Percentiles rank a stretch among this genome's conserved stretches.
These are phyloP conservation scores for Procavia capensis DNA, from an alignment of 2,113 vertebrate genomes.

Conservation along the genomic window DNA sequence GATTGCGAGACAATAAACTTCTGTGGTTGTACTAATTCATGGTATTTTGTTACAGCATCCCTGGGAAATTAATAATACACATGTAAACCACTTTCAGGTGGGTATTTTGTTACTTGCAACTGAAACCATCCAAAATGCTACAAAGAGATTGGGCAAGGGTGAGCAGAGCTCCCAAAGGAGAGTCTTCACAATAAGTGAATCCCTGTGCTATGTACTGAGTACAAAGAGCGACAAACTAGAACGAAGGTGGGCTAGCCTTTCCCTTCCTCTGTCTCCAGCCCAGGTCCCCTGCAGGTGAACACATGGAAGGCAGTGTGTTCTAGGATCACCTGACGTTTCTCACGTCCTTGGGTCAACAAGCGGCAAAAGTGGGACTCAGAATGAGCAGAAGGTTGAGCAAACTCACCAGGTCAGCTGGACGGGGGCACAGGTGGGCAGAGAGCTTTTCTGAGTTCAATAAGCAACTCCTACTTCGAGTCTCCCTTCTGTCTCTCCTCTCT, in stretches of 20 bases:
- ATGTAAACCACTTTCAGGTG: background rate
- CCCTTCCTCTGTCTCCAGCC: background rate
- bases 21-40: background rate
- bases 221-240: background rate
- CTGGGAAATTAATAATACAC: background rate
- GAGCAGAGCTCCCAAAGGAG: background rate
- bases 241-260: background rate
- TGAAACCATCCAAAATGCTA: background rate
- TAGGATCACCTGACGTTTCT: background rate
- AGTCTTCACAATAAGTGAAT: background rate
- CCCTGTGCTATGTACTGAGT: background rate
- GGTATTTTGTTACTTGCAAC: conserved; percentile 22
- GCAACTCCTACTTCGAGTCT: background rate
- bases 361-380: background rate
- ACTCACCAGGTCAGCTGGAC: background rate
- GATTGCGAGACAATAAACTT: background rate
- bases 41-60: background rate
- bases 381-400: background rate
- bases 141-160: background rate
- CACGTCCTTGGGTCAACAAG: background rate
- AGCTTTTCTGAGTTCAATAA: background rate
- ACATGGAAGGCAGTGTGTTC: background rate
- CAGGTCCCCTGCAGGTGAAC: background rate
- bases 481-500: background rate
- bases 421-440: background rate